Evolutionary conservation across 2,888 invertebrate species (phyloP).

Genomic region (Limnephilus marmoratus): DNA sequence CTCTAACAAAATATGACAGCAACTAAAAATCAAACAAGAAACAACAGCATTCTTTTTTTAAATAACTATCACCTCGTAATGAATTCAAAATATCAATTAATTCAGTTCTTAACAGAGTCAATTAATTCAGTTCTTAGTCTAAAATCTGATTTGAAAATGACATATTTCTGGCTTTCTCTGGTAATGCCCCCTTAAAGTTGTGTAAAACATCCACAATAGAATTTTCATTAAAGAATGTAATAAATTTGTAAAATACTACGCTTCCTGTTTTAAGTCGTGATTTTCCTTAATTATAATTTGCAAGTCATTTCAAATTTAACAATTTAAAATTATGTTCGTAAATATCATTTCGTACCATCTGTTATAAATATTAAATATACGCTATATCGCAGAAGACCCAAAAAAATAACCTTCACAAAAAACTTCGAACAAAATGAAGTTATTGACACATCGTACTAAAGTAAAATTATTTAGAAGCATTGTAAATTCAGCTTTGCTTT

Average conservation of each 20-base stretch:
- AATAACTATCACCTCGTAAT: too few relatives aligned
- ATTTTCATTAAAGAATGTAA: neutral
- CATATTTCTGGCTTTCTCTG: too few relatives aligned
- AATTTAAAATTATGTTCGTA: neutral
- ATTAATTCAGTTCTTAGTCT: too few relatives aligned
- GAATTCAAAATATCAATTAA: too few relatives aligned
- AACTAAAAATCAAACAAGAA: too few relatives aligned
- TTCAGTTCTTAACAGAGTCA: too few relatives aligned
- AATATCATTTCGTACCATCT: too few relatives aligned
- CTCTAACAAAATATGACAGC: too few relatives aligned
- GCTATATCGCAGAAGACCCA: neutral
- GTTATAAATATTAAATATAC: neutral
- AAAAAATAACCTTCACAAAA: neutral
- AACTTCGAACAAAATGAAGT: neutral
- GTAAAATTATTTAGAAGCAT: neutral
- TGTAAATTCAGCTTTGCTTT: neutral
- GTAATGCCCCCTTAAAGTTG: neutral
- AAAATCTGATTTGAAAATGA: too few relatives aligned
- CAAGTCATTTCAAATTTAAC: neutral
- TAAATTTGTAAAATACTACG: neutral
- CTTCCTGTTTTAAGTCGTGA: neutral
- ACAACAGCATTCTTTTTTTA: too few relatives aligned
- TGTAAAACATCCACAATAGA: neutral
- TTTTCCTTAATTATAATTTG: neutral
- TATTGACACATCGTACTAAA: neutral